phyloP scores from a whole-genome alignment of 2,888 invertebrate genomes.

The Thumatha senex region DNA sequence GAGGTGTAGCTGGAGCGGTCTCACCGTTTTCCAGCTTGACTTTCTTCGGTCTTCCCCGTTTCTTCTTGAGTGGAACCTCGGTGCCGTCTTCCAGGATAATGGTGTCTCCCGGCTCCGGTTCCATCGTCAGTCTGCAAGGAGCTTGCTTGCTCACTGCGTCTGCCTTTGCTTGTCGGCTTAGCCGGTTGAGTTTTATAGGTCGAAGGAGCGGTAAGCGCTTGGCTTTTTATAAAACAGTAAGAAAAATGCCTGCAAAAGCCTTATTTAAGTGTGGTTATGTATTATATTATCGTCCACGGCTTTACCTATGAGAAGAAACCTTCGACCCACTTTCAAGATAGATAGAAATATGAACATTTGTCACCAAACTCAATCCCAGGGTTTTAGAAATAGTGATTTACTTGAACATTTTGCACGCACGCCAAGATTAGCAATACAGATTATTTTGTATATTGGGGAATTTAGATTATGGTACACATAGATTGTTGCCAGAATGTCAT shows the following conservation, averaged over 20 bases:
- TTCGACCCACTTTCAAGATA: conserved; percentile 13
- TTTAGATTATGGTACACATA: too few species aligned
- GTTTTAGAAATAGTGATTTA: neutral
- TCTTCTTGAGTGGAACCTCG: conserved; percentile 91
- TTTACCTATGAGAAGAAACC: conserved; percentile 8
- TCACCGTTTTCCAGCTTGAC: conserved; percentile 87
- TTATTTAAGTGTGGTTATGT: neutral
- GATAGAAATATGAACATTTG: conserved; percentile 27
- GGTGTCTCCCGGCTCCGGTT: conserved; percentile 80
- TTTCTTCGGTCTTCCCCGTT: conserved; percentile 95
- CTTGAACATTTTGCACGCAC: conserved; percentile 4
- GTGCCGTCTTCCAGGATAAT: conserved; percentile 85
- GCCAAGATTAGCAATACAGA: conserved; percentile 1
- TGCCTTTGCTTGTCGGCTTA: conserved; percentile 16
- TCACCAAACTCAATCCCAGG: conserved; percentile 36
- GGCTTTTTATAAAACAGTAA: neutral
- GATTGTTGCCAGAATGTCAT: too few species aligned
- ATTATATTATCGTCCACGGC: conserved; percentile 6
- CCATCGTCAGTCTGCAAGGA: conserved; percentile 75
- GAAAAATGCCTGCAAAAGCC: neutral
- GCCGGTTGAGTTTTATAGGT: conserved; percentile 11
- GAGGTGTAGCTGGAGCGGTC: conserved; percentile 82
- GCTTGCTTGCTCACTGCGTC: conserved; percentile 30
- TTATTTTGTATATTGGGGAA: neutral
- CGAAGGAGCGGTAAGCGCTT: conserved; percentile 17